phyloP scores from a whole-genome alignment of 2,888 invertebrate genomes.

The Aethes cnicana region DNA sequence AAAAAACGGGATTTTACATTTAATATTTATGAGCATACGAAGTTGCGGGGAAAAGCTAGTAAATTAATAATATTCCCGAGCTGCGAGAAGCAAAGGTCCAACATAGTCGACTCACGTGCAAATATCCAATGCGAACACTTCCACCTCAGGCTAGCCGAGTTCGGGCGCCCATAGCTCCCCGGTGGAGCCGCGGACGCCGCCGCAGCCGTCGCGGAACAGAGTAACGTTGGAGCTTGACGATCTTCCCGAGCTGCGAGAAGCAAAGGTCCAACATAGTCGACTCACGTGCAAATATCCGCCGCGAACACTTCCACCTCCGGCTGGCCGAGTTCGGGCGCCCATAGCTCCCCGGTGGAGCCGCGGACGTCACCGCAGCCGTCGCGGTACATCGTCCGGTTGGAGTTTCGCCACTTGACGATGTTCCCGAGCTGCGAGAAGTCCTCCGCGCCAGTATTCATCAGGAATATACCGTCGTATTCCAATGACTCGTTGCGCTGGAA shows the following conservation, averaged over 20 bases:
- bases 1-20: too few species aligned
- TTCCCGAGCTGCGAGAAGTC: slow-evolving; percentile 86
- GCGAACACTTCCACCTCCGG: slow-evolving; percentile 85
- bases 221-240: slow-evolving; percentile 75
- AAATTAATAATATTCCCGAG: too few species aligned
- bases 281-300: slow-evolving; percentile 90
- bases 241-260: too few species aligned
- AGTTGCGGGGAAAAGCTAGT: too few species aligned
- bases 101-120: slow-evolving; percentile 87
- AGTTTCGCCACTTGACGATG: slow-evolving; percentile 87
- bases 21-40: too few species aligned
- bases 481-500: slow-evolving; percentile 88
- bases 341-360: slow-evolving; percentile 91
- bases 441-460: slow-evolving; percentile 87
- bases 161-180: slow-evolving; percentile 92
- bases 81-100: too few species aligned
- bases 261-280: too few species aligned
- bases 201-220: slow-evolving; percentile 84
- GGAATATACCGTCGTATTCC: slow-evolving; percentile 89
- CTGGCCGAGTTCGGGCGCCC: slow-evolving; percentile 86
- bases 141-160: slow-evolving; percentile 77
- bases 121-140: slow-evolving; percentile 89
- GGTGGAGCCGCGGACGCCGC: slow-evolving; percentile 86
- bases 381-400: slow-evolving; percentile 79
- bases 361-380: slow-evolving; percentile 85